These are phyloP conservation scores for Epicauta chinensis DNA, from an alignment of 1,140 invertebrate genomes.

Conservation along the genomic window DNA sequence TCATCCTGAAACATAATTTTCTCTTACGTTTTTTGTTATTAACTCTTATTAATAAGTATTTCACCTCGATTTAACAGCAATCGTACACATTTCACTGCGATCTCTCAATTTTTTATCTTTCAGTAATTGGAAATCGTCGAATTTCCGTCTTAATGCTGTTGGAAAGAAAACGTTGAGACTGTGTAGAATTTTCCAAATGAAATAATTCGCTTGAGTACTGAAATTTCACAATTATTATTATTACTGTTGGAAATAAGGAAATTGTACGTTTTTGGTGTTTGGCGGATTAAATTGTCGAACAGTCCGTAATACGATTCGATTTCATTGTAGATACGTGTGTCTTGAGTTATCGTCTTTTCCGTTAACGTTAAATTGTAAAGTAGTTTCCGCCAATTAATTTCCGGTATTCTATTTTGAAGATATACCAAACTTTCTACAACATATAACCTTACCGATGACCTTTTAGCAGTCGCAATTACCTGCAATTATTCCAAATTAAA, in stretches of 20 bases:
- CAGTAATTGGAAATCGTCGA: not conserved
- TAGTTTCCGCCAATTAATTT: not conserved
- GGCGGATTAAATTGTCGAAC: not conserved
- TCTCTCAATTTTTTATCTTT: not conserved
- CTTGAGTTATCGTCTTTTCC: not conserved
- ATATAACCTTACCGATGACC: no score
- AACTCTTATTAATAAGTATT: no score
- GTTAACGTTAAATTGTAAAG: not conserved
- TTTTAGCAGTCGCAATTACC: no score
- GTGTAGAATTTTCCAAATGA: slow-evolving; percentile 14
- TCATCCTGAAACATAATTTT: no score
- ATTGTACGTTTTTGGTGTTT: not conserved
- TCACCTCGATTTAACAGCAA: not conserved
- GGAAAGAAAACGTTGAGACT: not conserved
- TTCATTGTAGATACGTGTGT: not conserved
- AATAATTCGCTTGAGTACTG: slow-evolving; percentile 24
- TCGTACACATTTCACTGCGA: not conserved
- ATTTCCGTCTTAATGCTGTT: not conserved
- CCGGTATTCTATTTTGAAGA: not conserved
- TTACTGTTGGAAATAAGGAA: not conserved
- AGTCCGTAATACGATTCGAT: not conserved
- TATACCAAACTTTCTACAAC: no score
- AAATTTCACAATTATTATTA: not conserved
- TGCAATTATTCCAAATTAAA: no score
- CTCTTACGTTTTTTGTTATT: no score